Conservation (phyloP, 1,140 invertebrate genomes). For the Drosophila kurseongensis region DNA sequence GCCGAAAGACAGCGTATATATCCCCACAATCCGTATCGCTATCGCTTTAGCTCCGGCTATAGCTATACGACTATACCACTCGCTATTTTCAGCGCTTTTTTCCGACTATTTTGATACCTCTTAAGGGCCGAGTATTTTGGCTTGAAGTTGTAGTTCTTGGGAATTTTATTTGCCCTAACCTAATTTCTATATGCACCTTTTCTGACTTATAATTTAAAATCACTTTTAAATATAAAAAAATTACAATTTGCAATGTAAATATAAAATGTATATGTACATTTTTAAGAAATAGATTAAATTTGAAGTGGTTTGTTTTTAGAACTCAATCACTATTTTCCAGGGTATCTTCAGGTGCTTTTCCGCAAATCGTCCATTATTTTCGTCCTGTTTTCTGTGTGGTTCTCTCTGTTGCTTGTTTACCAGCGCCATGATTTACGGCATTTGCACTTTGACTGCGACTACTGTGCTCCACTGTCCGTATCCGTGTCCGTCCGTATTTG, state of each 20-base stretch:
- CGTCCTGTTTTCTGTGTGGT: background rate
- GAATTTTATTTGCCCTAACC: too few relatives aligned
- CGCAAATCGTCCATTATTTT: constrained; percentile 6
- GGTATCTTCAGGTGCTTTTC: constrained; percentile 11
- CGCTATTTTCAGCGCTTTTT: background rate
- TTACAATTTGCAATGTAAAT: too few relatives aligned
- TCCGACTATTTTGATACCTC: constrained; percentile 7
- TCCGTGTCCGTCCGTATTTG: constrained; percentile 19
- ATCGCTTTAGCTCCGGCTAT: constrained; percentile 28
- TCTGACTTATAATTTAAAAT: too few relatives aligned
- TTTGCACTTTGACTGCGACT: constrained; percentile 66
- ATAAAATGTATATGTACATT: too few relatives aligned
- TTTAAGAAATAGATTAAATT: background rate
- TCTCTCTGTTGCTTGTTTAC: constrained; percentile 63
- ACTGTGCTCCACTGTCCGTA: constrained; percentile 25
- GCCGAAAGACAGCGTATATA: constrained; percentile 46
- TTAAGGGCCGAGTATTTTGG: background rate
- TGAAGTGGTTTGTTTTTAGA: background rate
- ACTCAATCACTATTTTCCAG: background rate
- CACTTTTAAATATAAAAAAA: too few relatives aligned
- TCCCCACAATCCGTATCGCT: constrained; percentile 24
- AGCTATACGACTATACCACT: constrained; percentile 8
- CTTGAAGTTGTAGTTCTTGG: background rate
- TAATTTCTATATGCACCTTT: too few relatives aligned
- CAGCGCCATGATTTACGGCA: constrained; percentile 72